Base-by-base conservation (phyloP, 2,113 vertebrate species). In the Centropus unirufus region DNA sequence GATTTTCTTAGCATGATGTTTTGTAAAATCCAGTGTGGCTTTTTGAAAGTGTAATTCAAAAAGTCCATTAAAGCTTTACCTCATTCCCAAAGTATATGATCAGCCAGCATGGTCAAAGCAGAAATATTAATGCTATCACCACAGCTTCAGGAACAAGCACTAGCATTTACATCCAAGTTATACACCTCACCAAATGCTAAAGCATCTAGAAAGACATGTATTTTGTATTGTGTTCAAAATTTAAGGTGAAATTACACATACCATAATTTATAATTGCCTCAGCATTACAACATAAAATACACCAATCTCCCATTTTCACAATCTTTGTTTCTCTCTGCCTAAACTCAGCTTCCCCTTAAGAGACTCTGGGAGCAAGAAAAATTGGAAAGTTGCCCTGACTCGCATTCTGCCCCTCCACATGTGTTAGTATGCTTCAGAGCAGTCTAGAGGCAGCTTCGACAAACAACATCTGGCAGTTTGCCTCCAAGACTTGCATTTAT, bases 401-500 rank as follows among this genome's bases (percentile, higher is more conserved):
- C 93, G 91, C 78, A 78, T 96, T 93, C 86, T 94, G 78, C 85
- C 85, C 92, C 92, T 90, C 80, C 87, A 87, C 92, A 95, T 27
- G 78, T 77, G 85, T 86, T 96, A 93, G 88, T 95, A 86, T 81
- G 92, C 64, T 95, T 88, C 72, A 90, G 90, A 96, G 90, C 80
- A 92, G 92, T 92, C 96, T 90, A 94, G 88, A 95, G 95, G 94
- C 92, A 95, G 88, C 83, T 88, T 89, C 61, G 8, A 94, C 90
- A 95, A 95, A 95, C 86, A 93, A 92, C 95, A 97, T 97, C 92
- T 95, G 96, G 94, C 95, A 95, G 83, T 81, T 94, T 94, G 95
- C 95, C 94, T 83, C 73, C 10, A 70, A 90, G 91, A 81, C 91
- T 90, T 62, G 89, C 29, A 87, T 86, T 95, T 94, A 63, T 92